A percentile compares a stretch with the other conserved stretches of the same genome.
phyloP scores from a whole-genome alignment of 2,888 invertebrate genomes.

The Scotopteryx bipunctaria region DNA sequence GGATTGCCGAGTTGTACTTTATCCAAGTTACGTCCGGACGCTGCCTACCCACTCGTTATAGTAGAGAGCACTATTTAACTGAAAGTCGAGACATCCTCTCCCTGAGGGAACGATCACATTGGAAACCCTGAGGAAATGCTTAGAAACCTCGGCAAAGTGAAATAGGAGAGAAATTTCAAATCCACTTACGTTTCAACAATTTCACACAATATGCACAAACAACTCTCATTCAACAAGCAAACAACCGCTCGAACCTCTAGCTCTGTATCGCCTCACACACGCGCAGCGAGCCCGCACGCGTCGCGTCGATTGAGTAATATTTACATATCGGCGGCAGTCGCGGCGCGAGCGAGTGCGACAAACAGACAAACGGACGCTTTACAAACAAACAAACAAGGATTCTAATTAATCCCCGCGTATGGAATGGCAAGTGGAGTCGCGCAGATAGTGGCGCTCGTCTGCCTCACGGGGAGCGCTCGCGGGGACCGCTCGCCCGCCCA shows the following conservation, averaged over 20 bases:
- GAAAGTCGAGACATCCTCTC: not conserved
- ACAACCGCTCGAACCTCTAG: conserved; percentile 9
- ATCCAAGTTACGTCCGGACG: too few species aligned
- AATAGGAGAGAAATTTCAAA: not conserved
- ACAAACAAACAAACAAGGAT: conserved; percentile 14
- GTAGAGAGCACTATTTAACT: too few species aligned
- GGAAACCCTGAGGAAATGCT: not conserved
- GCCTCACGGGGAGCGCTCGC: not conserved
- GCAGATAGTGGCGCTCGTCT: not conserved
- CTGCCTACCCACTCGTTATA: too few species aligned
- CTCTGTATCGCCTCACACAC: not conserved
- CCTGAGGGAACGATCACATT: not conserved
- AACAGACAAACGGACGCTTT: conserved; percentile 6
- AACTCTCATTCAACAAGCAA: conserved; percentile 10
- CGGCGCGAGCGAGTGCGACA: not conserved
- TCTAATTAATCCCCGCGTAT: conserved; percentile 13
- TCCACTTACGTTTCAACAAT: conserved; percentile 6
- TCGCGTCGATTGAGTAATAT: conserved; percentile 10
- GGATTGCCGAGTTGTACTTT: too few species aligned
- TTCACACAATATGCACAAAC: conserved; percentile 8
- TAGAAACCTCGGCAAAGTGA: not conserved
- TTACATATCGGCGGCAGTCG: conserved; percentile 15
- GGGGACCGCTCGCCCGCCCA: not conserved
- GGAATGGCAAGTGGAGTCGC: conserved; percentile 4
- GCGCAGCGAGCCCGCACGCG: not conserved